Evolutionary conservation across 1,140 invertebrate genomes (phyloP).

Genomic region (Drosophila parabipectinata): DNA sequence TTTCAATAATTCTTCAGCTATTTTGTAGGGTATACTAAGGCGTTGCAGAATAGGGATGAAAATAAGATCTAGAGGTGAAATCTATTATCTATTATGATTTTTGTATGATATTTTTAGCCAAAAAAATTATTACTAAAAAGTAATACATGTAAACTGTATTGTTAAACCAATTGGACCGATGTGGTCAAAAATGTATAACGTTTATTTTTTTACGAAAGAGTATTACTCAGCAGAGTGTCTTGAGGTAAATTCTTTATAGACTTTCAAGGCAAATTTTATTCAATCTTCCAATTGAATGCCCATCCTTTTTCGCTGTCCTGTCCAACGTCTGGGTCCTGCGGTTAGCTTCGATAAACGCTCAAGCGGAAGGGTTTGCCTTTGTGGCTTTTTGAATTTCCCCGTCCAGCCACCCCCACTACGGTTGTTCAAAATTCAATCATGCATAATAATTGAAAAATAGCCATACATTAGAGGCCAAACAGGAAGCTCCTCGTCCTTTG

Average conservation of each 20-base stretch:
- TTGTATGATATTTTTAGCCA: no score
- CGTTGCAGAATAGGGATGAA: background rate
- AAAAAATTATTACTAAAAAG: no score
- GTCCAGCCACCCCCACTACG: background rate
- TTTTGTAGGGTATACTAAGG: conserved; percentile 29
- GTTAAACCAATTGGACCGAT: no score
- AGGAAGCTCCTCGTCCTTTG: conserved; percentile 53
- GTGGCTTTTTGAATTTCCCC: conserved; percentile 17
- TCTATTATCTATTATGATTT: no score
- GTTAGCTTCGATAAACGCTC: conserved; percentile 75
- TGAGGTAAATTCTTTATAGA: conserved; percentile 25
- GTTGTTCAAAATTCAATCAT: conserved; percentile 70
- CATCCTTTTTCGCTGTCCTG: conserved; percentile 29
- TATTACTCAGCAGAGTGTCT: background rate
- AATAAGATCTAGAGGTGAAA: no score
- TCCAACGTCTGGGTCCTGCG: conserved; percentile 58
- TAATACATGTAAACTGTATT: no score
- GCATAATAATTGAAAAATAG: conserved; percentile 83
- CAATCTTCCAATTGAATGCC: conserved; percentile 83
- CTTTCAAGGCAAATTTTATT: conserved; percentile 83
- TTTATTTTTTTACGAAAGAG: background rate
- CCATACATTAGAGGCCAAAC: conserved; percentile 24
- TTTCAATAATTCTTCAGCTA: conserved; percentile 43
- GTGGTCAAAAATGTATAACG: background rate
- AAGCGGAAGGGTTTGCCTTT: conserved; percentile 73